Evolutionary conservation across 1,140 invertebrate species (phyloP).

Genomic region (Drosophila teissieri): DNA sequence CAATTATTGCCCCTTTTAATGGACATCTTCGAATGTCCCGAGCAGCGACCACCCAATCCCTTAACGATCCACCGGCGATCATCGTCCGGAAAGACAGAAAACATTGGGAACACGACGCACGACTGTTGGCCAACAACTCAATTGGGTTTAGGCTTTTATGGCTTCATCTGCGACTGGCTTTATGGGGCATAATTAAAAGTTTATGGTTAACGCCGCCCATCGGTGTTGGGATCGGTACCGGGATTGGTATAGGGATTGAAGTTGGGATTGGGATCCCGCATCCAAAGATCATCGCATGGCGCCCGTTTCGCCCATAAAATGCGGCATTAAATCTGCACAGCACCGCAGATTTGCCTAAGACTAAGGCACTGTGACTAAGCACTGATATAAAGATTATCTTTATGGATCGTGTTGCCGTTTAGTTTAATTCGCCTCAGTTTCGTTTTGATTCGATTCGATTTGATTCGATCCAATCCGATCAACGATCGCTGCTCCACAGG

Average conservation of each 20-base stretch:
- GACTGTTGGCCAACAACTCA: slow-evolving; percentile 37
- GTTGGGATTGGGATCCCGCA: neutral
- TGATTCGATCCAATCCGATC: slow-evolving; percentile 15
- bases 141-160: slow-evolving; percentile 46
- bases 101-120: neutral
- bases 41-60: neutral
- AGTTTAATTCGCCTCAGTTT: slow-evolving; percentile 41
- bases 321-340: slow-evolving; percentile 54
- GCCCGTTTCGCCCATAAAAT: slow-evolving; percentile 50
- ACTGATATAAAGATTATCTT: slow-evolving; percentile 50
- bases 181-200: slow-evolving; percentile 63
- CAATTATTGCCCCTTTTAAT: slow-evolving; percentile 18
- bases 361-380: slow-evolving; percentile 41
- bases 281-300: slow-evolving; percentile 18
- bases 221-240: neutral
- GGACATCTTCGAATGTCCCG: slow-evolving; percentile 15
- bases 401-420: slow-evolving; percentile 56
- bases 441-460: slow-evolving; percentile 5
- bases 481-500: slow-evolving; percentile 10
- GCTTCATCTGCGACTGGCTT: slow-evolving; percentile 42
- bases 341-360: slow-evolving; percentile 36
- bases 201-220: slow-evolving; percentile 49
- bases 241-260: too few relatives aligned
- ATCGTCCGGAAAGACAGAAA: neutral
- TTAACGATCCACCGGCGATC: slow-evolving; percentile 43